A percentile compares a stretch with the other conserved stretches of the same genome.
Conservation (phyloP, 2,113 vertebrate species). For the Gallinago undulata region DNA sequence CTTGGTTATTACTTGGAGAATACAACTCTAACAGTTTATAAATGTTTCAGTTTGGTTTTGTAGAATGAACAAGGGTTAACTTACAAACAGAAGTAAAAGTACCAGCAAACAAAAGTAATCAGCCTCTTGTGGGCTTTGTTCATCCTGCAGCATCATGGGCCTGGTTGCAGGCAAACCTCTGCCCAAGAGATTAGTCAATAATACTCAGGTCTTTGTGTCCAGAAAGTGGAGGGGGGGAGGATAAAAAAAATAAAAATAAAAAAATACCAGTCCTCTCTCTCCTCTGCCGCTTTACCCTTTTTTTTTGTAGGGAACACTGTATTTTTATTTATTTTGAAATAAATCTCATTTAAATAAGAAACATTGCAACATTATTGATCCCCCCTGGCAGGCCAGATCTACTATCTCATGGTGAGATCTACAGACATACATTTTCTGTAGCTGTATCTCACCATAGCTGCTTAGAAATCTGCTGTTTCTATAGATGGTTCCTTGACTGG, state of each 20-base stretch:
- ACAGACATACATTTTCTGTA: neutral
- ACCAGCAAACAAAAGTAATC: neutral
- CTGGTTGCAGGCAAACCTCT: neutral
- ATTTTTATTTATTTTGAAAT: neutral
- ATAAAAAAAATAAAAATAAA: neutral
- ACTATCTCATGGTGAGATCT: neutral
- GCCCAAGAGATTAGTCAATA: neutral
- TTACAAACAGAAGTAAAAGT: neutral
- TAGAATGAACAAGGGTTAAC: neutral
- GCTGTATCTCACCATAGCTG: neutral
- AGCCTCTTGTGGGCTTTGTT: neutral
- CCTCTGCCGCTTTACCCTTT: neutral
- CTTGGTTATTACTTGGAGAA: neutral
- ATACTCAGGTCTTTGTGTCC: neutral
- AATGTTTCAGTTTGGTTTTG: neutral
- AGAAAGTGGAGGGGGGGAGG: neutral
- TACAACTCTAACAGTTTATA: rapidly evolving
- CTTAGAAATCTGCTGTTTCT: neutral
- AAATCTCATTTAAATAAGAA: neutral
- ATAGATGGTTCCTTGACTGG: neutral
- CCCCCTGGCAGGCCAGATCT: neutral
- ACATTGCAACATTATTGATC: neutral
- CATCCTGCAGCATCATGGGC: neutral
- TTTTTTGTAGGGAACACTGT: neutral
- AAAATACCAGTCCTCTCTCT: neutral